Conservation (phyloP, 2,113 vertebrate species). For the Astatotilapia flaviijosephi region DNA sequence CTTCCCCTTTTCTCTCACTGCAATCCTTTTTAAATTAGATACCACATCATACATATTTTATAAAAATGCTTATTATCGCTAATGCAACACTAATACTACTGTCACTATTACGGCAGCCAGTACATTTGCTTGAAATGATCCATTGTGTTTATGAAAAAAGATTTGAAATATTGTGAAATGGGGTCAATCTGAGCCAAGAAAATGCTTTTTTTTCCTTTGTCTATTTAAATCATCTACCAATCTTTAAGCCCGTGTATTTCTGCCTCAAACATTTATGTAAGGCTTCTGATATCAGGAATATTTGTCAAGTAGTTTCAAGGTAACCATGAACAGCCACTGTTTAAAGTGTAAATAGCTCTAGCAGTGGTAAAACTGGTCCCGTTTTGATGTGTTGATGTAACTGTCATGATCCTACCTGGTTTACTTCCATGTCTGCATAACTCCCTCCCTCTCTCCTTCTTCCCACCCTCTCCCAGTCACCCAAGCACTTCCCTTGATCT, state of each 20-base stretch:
- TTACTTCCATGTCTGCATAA: constrained; percentile 13
- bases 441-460: neutral
- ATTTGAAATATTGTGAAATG: neutral
- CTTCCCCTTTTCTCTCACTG: neutral
- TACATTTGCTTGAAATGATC: neutral
- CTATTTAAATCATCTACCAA: neutral
- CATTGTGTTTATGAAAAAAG: neutral
- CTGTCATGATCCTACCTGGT: constrained; percentile 11
- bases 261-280: neutral
- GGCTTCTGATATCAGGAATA: neutral
- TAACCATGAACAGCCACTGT: neutral
- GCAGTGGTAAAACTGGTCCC: neutral
- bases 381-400: neutral
- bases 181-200: neutral
- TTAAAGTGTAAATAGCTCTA: neutral
- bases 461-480: constrained; percentile 3
- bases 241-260: neutral
- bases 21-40: neutral
- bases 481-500: constrained; percentile 37
- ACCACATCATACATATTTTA: neutral
- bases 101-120: neutral
- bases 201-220: neutral
- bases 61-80: neutral
- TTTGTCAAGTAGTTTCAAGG: neutral
- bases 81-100: neutral